Conservation (phyloP, 2,797 vertebrate genomes). For the Clangula hyemalis region DNA sequence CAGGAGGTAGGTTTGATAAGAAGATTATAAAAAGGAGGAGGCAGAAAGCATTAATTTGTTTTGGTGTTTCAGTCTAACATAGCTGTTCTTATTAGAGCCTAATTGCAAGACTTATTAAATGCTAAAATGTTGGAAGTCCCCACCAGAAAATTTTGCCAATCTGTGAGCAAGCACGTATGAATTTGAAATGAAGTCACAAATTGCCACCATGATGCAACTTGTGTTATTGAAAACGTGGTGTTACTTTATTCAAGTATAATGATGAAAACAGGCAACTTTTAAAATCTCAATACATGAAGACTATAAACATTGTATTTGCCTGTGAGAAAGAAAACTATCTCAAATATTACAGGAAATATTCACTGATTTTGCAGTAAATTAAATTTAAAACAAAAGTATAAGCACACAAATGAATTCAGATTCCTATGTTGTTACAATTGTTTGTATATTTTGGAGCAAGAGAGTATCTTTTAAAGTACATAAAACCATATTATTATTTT, state of each 20-base stretch:
- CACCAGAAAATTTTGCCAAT: neutral
- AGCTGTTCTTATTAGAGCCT: neutral
- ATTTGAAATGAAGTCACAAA: neutral
- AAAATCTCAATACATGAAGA: neutral
- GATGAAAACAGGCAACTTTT: neutral
- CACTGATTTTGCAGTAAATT: neutral
- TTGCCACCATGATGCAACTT: neutral
- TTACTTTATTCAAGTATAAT: neutral
- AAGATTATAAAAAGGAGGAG: neutral
- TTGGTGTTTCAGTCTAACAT: neutral
- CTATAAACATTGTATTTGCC: neutral
- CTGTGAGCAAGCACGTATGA: neutral
- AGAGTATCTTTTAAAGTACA: neutral
- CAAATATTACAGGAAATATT: neutral
- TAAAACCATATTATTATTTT: neutral
- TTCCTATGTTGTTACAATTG: neutral
- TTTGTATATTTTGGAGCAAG: neutral
- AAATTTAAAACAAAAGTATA: neutral
- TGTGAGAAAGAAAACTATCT: neutral
- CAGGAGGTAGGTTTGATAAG: neutral
- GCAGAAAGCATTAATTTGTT: neutral
- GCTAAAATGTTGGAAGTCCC: neutral
- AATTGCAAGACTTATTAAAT: neutral
- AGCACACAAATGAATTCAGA: neutral
- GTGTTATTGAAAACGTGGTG: neutral